Conservation (phyloP, 1,140 invertebrate species). For the Tenebrio molitor region DNA sequence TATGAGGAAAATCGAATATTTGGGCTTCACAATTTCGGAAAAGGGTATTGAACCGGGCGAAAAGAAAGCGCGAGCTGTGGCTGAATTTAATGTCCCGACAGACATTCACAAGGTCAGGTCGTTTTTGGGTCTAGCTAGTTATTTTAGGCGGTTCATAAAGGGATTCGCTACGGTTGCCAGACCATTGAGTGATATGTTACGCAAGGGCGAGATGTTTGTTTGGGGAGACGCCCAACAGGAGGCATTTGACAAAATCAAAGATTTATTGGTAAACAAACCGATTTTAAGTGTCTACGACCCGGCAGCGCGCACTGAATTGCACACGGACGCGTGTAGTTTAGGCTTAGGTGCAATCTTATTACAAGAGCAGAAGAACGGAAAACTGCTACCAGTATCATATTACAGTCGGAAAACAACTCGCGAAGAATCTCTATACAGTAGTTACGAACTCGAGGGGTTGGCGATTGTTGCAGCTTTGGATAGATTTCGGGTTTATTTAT, state of each 20-base stretch:
- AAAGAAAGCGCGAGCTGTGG: conserved; percentile 58
- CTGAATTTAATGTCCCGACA: conserved; percentile 54
- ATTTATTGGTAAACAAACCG: conserved; percentile 47
- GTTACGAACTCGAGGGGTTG: conserved; percentile 34
- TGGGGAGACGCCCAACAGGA: conserved; percentile 58
- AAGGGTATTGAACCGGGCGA: conserved; percentile 59
- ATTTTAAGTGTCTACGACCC: conserved; percentile 56
- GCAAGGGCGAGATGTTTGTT: conserved; percentile 56
- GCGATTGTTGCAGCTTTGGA: conserved; percentile 41
- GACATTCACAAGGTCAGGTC: conserved; percentile 60
- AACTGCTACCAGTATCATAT: conserved; percentile 39
- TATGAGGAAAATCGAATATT: conserved; percentile 49
- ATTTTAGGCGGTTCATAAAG: conserved; percentile 61
- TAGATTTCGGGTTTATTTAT: conserved; percentile 32
- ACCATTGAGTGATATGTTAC: conserved; percentile 59
- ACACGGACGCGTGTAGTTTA: conserved; percentile 59
- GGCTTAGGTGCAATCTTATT: conserved; percentile 56
- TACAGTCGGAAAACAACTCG: conserved; percentile 39
- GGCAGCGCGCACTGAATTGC: conserved; percentile 55
- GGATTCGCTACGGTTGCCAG: conserved; percentile 58
- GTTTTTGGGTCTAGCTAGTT: conserved; percentile 61
- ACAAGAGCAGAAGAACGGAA: conserved; percentile 45
- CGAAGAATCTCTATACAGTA: conserved; percentile 37
- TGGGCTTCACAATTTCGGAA: conserved; percentile 52
- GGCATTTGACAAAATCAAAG: conserved; percentile 49